These are phyloP conservation scores for Falco naumanni DNA, from an alignment of 2,797 vertebrate species.

Conservation along the genomic window DNA sequence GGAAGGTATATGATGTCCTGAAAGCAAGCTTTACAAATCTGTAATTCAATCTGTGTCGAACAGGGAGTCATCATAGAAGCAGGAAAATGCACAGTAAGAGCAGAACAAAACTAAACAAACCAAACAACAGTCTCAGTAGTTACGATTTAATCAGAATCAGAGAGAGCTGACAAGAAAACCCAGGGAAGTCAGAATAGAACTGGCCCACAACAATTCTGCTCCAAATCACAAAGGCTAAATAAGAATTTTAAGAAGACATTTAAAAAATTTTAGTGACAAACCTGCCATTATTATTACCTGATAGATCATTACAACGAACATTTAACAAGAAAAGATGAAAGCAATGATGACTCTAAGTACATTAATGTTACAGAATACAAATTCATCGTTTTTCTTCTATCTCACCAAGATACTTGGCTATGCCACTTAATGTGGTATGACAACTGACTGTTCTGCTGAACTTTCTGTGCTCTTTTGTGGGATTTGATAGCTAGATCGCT, in stretches of 20 bases:
- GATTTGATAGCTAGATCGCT: neutral
- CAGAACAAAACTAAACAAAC: constrained; percentile 47
- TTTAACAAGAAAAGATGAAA: neutral
- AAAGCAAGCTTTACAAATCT: neutral
- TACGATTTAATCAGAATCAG: neutral
- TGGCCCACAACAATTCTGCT: neutral
- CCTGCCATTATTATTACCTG: neutral
- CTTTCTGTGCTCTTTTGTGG: neutral
- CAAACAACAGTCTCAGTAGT: neutral
- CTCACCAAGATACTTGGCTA: neutral
- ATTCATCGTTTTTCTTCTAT: neutral
- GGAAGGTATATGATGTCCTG: neutral
- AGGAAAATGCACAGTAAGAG: constrained; percentile 69
- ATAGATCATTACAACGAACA: neutral
- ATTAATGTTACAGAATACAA: neutral
- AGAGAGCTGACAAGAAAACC: neutral
- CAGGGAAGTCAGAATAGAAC: neutral
- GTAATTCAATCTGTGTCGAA: neutral
- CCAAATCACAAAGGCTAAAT: neutral
- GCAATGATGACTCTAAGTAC: neutral
- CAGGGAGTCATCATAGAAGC: constrained; percentile 37
- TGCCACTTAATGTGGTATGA: neutral
- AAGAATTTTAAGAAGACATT: neutral
- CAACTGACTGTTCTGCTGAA: neutral
- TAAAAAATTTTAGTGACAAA: neutral